A percentile compares a stretch with the other conserved stretches of the same genome.
These are phyloP conservation scores for Parus major DNA, from an alignment of 2,113 vertebrate species.

Conservation along the genomic window DNA sequence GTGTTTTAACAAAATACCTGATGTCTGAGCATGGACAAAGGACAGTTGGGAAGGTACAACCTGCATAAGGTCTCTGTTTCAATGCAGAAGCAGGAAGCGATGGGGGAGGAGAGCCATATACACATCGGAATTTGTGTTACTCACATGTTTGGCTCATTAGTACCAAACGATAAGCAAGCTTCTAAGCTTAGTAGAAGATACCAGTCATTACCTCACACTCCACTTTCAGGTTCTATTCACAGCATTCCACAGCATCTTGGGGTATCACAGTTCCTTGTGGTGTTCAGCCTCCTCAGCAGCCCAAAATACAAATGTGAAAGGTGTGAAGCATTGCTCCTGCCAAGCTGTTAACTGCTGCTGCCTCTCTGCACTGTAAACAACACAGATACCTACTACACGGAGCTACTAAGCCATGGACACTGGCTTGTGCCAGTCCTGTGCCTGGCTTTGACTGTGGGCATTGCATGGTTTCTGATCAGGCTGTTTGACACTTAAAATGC, in stretches of 20 bases:
- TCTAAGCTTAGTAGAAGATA: background rate
- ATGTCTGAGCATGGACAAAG: background rate
- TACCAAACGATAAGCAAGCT: background rate
- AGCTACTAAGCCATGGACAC: background rate
- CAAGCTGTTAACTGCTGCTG: background rate
- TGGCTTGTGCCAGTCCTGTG: background rate
- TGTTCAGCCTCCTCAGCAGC: background rate
- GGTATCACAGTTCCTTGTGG: background rate
- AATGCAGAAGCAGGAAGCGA: background rate
- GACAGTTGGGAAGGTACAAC: background rate
- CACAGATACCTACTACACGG: background rate
- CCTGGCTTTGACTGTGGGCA: background rate
- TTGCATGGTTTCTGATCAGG: background rate
- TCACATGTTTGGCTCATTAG: background rate
- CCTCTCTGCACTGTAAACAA: background rate
- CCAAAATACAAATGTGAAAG: background rate
- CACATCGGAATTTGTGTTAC: background rate
- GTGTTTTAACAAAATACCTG: background rate
- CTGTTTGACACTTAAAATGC: background rate
- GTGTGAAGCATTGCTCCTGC: background rate
- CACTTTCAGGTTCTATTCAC: background rate
- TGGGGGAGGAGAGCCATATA: background rate
- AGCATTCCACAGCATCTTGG: background rate
- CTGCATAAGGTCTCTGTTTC: background rate
- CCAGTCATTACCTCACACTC: background rate